Percentiles rank a stretch among this genome's conserved stretches.
Conservation (phyloP, 1,140 invertebrate species). For the Pseudoatta argentina region DNA sequence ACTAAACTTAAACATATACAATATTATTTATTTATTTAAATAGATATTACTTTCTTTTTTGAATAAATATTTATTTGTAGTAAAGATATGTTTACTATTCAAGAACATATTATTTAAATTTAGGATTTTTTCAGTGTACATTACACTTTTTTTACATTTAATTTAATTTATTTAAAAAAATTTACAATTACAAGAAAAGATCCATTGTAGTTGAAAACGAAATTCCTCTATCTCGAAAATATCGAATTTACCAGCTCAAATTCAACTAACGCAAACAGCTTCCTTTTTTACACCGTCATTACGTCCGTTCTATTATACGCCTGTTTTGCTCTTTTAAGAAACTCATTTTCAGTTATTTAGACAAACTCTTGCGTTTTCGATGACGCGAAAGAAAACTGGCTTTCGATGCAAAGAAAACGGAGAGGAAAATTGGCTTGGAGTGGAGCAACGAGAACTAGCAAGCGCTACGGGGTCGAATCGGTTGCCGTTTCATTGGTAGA, state of each 20-base stretch:
- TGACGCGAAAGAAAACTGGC: constrained; percentile 55
- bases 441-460: neutral
- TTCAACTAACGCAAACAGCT: constrained; percentile 27
- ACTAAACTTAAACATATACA: too few relatives aligned
- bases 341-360: constrained; percentile 56
- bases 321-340: constrained; percentile 2
- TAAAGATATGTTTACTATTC: too few relatives aligned
- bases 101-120: too few relatives aligned
- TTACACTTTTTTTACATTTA: too few relatives aligned
- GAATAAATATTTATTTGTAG: too few relatives aligned
- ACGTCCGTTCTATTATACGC: constrained; percentile 22
- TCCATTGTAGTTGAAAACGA: neutral
- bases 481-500: constrained; percentile 46
- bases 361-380: constrained; percentile 56
- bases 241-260: neutral
- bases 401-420: constrained; percentile 47
- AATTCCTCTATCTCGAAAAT: neutral
- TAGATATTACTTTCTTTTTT: too few relatives aligned
- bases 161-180: neutral
- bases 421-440: constrained; percentile 21
- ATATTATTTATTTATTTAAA: too few relatives aligned
- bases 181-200: neutral
- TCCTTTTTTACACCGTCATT: neutral
- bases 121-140: too few relatives aligned
- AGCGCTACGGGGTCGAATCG: constrained; percentile 32